Percentiles rank a stretch among this genome's conserved stretches.
Evolutionary conservation across 2,113 vertebrate genomes (phyloP).

Genomic region (Marcusenius ussheri): DNA sequence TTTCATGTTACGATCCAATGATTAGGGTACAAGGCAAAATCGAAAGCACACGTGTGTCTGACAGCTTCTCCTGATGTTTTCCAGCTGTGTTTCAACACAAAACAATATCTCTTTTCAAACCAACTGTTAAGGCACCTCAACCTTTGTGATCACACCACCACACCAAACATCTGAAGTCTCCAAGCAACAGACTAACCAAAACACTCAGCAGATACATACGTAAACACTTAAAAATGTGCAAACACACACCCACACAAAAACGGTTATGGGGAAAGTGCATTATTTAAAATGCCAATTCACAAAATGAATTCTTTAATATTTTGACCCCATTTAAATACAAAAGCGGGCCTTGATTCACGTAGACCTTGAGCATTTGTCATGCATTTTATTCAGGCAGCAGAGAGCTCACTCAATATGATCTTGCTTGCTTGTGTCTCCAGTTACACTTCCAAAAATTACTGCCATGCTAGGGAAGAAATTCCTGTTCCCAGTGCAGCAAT

Average conservation of each 20-base stretch:
- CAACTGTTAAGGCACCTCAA: slow-evolving; percentile 38
- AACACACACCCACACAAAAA: neutral
- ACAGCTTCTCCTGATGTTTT: slow-evolving; percentile 56
- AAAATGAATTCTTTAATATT: neutral
- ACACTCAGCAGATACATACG: slow-evolving; percentile 33
- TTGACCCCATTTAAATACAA: neutral
- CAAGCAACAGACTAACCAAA: slow-evolving; percentile 61
- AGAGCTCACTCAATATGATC: neutral
- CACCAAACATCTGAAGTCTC: slow-evolving; percentile 39
- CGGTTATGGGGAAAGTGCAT: neutral
- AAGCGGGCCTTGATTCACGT: neutral
- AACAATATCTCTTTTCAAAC: slow-evolving; percentile 70
- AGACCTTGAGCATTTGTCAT: neutral
- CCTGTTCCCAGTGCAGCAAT: neutral
- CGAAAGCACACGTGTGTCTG: neutral
- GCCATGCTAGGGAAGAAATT: neutral
- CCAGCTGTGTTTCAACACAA: slow-evolving; percentile 64
- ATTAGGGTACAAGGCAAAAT: neutral
- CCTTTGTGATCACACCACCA: slow-evolving; percentile 22
- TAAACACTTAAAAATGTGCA: neutral
- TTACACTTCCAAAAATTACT: slow-evolving; percentile 7
- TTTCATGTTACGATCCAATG: neutral
- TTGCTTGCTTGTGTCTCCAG: neutral
- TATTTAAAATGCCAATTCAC: neutral
- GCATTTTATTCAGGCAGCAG: neutral